Conservation (phyloP, 2,888 invertebrate genomes). For the Pristionchus maxplancki region DNA sequence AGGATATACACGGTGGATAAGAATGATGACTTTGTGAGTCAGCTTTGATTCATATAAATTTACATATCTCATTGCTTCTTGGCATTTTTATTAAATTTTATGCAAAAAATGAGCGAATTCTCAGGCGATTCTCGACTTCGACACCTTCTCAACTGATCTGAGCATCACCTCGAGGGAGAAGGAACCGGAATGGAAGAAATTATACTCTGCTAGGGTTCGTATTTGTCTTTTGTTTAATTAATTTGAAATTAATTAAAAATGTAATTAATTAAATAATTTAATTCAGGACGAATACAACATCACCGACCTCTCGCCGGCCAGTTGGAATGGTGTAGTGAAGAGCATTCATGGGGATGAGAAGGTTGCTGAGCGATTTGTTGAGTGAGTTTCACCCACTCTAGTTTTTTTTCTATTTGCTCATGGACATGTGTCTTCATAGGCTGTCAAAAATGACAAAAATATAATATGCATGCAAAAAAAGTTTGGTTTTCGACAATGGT, state of each 20-base stretch:
- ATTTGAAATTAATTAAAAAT: not conserved
- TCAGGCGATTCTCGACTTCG: constrained; percentile 81
- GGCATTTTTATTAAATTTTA: too few relatives aligned
- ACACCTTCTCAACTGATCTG: constrained; percentile 86
- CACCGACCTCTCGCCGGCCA: constrained; percentile 65
- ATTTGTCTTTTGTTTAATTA: not conserved
- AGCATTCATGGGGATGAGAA: constrained; percentile 55
- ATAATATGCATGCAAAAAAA: not conserved
- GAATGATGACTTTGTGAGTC: constrained; percentile 59
- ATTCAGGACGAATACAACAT: constrained; percentile 65
- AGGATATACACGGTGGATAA: constrained; percentile 69
- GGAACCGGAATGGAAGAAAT: constrained; percentile 85
- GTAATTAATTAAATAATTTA: not conserved
- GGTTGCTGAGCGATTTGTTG: constrained; percentile 42
- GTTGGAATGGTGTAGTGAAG: constrained; percentile 54
- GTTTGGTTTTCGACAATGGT: too few relatives aligned
- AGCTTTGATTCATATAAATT: not conserved
- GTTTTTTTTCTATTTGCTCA: not conserved
- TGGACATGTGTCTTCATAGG: too few relatives aligned
- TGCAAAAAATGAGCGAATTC: too few relatives aligned
- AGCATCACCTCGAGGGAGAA: constrained; percentile 84
- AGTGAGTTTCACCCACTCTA: not conserved
- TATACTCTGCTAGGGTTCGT: constrained; percentile 85
- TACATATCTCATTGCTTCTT: not conserved
- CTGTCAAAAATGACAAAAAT: not conserved